Conservation (phyloP, 2,888 invertebrate species). For the Cataglyphis livida region DNA sequence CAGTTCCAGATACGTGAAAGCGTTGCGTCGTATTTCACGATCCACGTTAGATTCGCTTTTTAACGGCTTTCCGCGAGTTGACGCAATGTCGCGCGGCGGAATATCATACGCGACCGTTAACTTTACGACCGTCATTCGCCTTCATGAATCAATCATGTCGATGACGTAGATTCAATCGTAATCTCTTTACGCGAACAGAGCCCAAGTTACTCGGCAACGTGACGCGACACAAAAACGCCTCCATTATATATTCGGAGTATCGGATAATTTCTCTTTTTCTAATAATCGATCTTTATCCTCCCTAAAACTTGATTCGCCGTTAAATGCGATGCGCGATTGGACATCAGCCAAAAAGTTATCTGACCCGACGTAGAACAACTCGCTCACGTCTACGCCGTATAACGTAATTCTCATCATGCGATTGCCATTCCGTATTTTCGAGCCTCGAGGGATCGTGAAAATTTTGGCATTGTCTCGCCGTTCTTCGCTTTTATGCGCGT, state of each 20-base stretch:
- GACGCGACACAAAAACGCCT: background rate
- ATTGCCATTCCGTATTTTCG: background rate
- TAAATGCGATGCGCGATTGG: background rate
- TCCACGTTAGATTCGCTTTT: conserved; percentile 39
- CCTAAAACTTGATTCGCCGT: background rate
- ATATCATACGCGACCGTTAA: background rate
- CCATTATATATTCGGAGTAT: background rate
- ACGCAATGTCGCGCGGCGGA: conserved; percentile 11
- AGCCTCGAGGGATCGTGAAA: background rate
- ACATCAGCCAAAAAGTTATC: background rate
- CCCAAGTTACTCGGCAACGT: background rate
- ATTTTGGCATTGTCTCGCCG: conserved; percentile 28
- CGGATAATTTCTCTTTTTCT: background rate
- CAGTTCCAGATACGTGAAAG: background rate
- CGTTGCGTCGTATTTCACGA: conserved; percentile 33
- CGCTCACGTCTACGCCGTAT: background rate
- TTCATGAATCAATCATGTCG: background rate
- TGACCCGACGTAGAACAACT: conserved; percentile 9
- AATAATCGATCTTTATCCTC: background rate
- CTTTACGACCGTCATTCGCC: background rate
- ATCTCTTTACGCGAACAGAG: background rate
- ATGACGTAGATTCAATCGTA: background rate
- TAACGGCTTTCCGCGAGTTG: conserved; percentile 37
- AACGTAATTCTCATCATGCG: background rate
- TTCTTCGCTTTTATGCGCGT: background rate